Evolutionary conservation across 2,888 invertebrate genomes (phyloP).

Genomic region (Torymus tubicola): DNA sequence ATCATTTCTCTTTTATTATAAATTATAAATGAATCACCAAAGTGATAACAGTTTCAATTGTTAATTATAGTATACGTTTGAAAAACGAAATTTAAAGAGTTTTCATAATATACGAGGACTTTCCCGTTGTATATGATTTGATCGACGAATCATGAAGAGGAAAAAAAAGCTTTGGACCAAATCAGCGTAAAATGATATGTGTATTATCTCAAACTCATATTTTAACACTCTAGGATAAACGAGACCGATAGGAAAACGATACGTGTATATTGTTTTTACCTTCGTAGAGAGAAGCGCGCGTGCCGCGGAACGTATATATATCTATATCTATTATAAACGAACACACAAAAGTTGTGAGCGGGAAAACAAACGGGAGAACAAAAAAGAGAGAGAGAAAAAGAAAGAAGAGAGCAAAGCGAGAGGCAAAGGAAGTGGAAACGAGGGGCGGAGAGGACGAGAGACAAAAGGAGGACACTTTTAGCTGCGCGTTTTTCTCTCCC

Average conservation of each 20-base stretch:
- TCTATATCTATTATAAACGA: background rate
- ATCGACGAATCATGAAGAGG: slow-evolving; percentile 17
- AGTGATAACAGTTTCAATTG: too few species aligned
- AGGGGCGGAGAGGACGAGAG: background rate
- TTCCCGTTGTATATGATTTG: slow-evolving; percentile 2
- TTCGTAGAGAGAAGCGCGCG: background rate
- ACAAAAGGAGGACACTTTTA: slow-evolving; percentile 16
- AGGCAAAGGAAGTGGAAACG: too few species aligned
- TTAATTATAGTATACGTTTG: too few species aligned
- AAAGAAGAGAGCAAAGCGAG: too few species aligned
- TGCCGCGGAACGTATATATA: background rate
- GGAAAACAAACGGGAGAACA: slow-evolving; percentile 13
- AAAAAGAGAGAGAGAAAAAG: background rate
- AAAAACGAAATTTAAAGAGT: too few species aligned
- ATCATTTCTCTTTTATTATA: too few species aligned
- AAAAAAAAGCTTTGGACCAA: slow-evolving; percentile 50
- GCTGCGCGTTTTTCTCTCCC: slow-evolving; percentile 1
- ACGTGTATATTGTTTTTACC: background rate
- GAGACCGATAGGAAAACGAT: background rate
- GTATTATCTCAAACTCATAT: slow-evolving; percentile 34
- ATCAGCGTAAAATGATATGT: slow-evolving; percentile 18
- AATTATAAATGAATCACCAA: too few species aligned
- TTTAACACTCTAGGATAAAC: slow-evolving; percentile 30
- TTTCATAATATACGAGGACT: too few species aligned
- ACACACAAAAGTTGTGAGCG: background rate